phyloP scores from a whole-genome alignment of 1,140 invertebrate genomes.

The Aphis craccivora region DNA sequence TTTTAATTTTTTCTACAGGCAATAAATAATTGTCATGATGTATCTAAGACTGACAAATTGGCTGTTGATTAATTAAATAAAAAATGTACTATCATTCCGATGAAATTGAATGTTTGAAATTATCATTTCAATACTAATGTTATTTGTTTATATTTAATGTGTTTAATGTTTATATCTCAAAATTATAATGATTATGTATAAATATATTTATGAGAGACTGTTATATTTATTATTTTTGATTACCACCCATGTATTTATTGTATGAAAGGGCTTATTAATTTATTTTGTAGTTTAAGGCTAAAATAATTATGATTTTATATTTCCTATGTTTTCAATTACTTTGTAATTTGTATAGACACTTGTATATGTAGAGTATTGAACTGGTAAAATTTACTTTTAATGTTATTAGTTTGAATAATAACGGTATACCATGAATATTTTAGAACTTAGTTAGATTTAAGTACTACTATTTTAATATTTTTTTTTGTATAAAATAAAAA shows the following conservation, averaged over 20 bases:
- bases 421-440: not conserved
- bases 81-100: not conserved
- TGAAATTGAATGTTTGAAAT: not conserved
- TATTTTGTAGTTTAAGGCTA: not conserved
- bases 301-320: not conserved
- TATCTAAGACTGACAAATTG: conserved; percentile 31
- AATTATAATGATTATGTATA: not conserved
- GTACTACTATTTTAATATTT: not conserved
- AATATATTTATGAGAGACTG: conserved; percentile 24
- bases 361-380: not conserved
- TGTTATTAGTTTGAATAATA: not conserved
- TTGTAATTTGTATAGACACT: not conserved
- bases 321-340: not conserved
- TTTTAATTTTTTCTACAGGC: not conserved
- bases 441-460: not conserved
- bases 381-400: not conserved
- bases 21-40: conserved; percentile 3
- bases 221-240: not conserved
- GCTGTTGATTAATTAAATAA: conserved; percentile 9
- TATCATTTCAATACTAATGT: not conserved
- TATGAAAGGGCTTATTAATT: not conserved
- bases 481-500: not conserved
- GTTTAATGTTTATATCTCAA: not conserved
- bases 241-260: not conserved
- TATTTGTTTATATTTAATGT: not conserved